Evolutionary conservation across 1,140 invertebrate species (phyloP).

Genomic region (Phenacoccus solenopsis): DNA sequence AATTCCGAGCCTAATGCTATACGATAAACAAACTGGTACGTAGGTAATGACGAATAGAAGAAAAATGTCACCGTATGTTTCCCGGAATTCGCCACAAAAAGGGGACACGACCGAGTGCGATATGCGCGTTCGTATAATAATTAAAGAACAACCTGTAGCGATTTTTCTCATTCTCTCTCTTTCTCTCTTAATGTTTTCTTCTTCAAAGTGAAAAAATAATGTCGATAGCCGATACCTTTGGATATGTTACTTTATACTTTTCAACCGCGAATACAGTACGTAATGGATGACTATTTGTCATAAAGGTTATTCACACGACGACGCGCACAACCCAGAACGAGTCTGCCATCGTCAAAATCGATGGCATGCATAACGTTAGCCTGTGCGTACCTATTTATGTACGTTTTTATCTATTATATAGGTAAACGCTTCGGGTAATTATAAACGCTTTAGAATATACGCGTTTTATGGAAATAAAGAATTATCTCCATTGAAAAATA

Average conservation of each 20-base stretch:
- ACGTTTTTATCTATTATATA: too few species aligned
- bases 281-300: constrained; percentile 2
- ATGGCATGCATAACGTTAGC: neutral
- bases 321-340: neutral
- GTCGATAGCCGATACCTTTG: neutral
- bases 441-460: constrained; percentile 9
- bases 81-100: too few species aligned
- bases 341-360: constrained; percentile 1
- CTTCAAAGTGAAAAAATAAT: neutral
- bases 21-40: too few species aligned
- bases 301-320: neutral
- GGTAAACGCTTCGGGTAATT: constrained; percentile 10
- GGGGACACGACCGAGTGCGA: neutral
- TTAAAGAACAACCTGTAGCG: neutral
- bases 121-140: neutral
- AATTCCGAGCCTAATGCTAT: too few species aligned
- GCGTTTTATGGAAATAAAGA: constrained; percentile 12
- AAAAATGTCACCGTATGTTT: too few species aligned
- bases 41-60: too few species aligned
- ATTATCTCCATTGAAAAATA: constrained; percentile 4
- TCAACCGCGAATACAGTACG: neutral
- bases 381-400: too few species aligned
- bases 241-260: neutral
- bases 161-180: neutral
- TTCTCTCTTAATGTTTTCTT: too few species aligned